Conservation (phyloP, 2,888 invertebrate species). For the Lobophora halterata region DNA sequence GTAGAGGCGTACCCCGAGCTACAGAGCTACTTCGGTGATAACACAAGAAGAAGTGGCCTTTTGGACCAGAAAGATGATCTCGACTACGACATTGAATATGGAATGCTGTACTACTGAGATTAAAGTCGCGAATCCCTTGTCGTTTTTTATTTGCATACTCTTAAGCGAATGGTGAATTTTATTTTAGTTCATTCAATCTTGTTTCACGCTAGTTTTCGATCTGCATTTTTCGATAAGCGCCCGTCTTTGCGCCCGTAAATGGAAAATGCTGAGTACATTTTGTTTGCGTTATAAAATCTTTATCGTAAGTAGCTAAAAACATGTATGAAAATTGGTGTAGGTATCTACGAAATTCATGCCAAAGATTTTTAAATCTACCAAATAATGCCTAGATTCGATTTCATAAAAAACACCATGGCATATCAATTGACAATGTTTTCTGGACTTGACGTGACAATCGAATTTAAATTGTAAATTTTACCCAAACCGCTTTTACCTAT, state of each 20-base stretch:
- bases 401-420: no score
- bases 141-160: slow-evolving; percentile 8
- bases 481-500: no score
- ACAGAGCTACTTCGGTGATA: slow-evolving; percentile 27
- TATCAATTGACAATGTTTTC: no score
- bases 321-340: slow-evolving; percentile 1
- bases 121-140: slow-evolving; percentile 29
- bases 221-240: slow-evolving; percentile 8
- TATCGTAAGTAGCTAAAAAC: background rate
- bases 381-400: no score
- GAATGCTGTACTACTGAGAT: slow-evolving; percentile 52
- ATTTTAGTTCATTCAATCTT: slow-evolving; percentile 4
- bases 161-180: background rate
- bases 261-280: slow-evolving; percentile 12
- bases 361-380: no score
- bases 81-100: slow-evolving; percentile 64
- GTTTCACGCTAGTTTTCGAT: slow-evolving; percentile 2
- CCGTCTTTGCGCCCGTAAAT: no score
- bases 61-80: slow-evolving; percentile 36
- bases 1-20: slow-evolving; percentile 58
- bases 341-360: no score
- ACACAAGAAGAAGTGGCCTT: slow-evolving; percentile 28
- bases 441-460: no score
- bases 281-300: slow-evolving; percentile 4
- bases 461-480: no score